Base-by-base conservation (phyloP, 2,888 invertebrate species). In the Spialia ferax region DNA sequence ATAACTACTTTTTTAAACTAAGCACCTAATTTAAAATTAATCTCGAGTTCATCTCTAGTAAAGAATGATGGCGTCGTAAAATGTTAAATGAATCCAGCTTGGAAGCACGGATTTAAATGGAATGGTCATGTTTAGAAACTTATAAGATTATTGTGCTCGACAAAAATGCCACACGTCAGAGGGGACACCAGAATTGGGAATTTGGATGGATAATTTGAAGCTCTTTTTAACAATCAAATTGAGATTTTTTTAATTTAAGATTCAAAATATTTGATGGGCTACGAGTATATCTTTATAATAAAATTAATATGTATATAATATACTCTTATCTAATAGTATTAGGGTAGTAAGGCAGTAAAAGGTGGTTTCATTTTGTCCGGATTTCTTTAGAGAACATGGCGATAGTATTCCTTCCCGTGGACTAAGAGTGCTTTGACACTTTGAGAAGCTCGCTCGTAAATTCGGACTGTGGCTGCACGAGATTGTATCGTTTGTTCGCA, bases 41-140 rank as follows among this genome's bases (percentile, higher is more conserved):
- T 74, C 72, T 69, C 72, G 77, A 74, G 71, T 72, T 76, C 72
- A 73, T 74, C 70, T 69, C 35, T 69, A 81, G 81, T 84, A 85
- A 81, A 84, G 82, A 86, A 86, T 86, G 84, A 88, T 83, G 81
- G 84, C 76, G 78, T 70, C 80, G 87, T 87, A 88, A 87, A 88
- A 86, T 78, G 77, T 85, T 83, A 79, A 88, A 85, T 81, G 83
- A 86, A 86, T 85, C 82, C 81, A 81, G 71, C 79, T 75, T 77
- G 78, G 77, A 80, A 80, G 77, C 75, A 77, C 75, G 82, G 82
- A 79, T 85, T 86, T 82, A 84, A 89, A 88, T 85, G 87, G 85
- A 87, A 89, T 89, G 88, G 80, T 85, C 85, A 85, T 90, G 89
- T 91, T 90, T 89, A 82, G 85, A 83, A 86, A 88, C 84, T 84